A percentile compares a stretch with the other conserved stretches of the same genome.
phyloP scores from a whole-genome alignment of 2,113 vertebrate species.

The Eptesicus fuscus region DNA sequence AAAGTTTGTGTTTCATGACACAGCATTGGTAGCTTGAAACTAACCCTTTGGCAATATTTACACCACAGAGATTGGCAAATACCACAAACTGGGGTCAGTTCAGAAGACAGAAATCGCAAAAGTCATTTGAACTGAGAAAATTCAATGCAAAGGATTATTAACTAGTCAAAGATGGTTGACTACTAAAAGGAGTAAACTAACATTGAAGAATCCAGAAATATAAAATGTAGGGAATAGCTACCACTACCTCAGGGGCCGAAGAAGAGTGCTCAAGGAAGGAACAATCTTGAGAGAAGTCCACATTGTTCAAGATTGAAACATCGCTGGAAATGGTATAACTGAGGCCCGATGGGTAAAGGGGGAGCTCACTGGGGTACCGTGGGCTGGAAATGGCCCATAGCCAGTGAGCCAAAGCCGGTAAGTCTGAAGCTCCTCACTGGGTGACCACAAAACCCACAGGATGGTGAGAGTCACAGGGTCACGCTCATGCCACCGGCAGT shows the following conservation, averaged over 20 bases:
- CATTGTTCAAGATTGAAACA: neutral
- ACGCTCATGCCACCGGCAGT: neutral
- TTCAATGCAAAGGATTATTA: neutral
- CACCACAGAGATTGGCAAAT: neutral
- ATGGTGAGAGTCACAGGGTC: neutral
- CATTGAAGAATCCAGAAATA: neutral
- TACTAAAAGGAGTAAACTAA: neutral
- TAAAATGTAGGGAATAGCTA: neutral
- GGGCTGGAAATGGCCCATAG: neutral
- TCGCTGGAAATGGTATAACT: neutral
- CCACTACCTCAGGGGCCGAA: fast-evolving
- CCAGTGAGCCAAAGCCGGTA: neutral
- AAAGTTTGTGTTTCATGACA: neutral
- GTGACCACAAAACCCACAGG: neutral
- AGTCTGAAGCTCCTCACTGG: no score
- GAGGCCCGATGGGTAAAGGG: neutral
- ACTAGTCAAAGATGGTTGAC: neutral
- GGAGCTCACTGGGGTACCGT: neutral
- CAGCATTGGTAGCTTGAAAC: neutral
- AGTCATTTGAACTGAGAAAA: neutral
- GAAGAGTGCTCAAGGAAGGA: neutral
- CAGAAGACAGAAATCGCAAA: neutral
- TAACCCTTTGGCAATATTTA: neutral
- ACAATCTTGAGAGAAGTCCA: neutral
- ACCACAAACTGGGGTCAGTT: neutral